Evolutionary conservation across 2,113 vertebrate genomes (phyloP).

Genomic region (Struthidea cinerea): DNA sequence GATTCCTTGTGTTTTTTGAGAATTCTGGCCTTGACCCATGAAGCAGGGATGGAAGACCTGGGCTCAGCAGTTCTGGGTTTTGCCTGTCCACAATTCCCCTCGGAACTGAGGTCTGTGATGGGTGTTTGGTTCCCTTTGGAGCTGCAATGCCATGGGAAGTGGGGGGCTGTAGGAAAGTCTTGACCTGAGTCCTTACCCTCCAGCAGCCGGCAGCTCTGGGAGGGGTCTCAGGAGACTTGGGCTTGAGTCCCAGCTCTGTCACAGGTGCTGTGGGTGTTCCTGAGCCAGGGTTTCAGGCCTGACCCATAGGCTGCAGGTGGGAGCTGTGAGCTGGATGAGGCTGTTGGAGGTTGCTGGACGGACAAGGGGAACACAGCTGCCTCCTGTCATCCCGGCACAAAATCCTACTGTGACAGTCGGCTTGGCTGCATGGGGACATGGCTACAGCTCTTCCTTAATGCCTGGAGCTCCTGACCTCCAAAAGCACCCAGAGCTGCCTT

Average conservation of each 20-base stretch:
- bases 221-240: background rate
- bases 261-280: background rate
- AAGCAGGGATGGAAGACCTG: background rate
- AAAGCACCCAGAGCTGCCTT: background rate
- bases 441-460: background rate
- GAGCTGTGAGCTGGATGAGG: background rate
- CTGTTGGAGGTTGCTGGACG: background rate
- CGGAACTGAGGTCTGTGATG: background rate
- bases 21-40: background rate
- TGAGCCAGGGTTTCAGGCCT: background rate
- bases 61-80: background rate
- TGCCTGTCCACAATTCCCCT: background rate
- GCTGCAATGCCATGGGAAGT: background rate
- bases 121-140: background rate
- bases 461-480: background rate
- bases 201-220: background rate
- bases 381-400: background rate
- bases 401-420: background rate
- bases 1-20: background rate
- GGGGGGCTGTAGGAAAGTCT: background rate
- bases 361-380: background rate
- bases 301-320: accelerated
- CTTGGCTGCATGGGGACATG: background rate
- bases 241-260: background rate
- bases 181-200: background rate